These are phyloP conservation scores for Siderastrea radians DNA, from an alignment of 92 coral and sea anemone species.

Conservation along the genomic window DNA sequence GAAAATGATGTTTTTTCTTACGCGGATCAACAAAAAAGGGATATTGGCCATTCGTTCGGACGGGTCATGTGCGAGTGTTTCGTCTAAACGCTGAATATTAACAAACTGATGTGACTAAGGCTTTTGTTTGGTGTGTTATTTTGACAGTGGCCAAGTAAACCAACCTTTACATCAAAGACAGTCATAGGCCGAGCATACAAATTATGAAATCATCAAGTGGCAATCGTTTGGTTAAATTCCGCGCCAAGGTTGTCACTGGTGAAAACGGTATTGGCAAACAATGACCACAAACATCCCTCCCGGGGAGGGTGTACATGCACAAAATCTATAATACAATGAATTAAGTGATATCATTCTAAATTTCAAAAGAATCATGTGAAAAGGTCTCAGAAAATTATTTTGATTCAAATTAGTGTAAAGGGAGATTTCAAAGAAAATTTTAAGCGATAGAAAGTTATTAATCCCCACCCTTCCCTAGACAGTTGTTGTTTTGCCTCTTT, in stretches of 20 bases:
- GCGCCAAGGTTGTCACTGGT: slow-evolving; percentile 43
- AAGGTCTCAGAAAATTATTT: background rate
- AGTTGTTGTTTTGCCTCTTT: background rate
- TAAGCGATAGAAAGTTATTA: background rate
- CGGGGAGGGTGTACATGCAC: background rate
- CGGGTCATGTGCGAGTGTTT: background rate
- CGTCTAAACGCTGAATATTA: background rate
- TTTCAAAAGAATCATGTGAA: background rate
- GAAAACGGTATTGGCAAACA: background rate
- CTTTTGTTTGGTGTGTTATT: background rate
- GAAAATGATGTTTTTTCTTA: slow-evolving; percentile 5
- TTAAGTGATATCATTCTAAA: background rate
- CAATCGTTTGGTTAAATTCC: slow-evolving; percentile 32
- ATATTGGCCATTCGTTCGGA: background rate
- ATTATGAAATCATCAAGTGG: slow-evolving; percentile 17
- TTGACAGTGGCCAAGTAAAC: slow-evolving; percentile 24
- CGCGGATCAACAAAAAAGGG: background rate
- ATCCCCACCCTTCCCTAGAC: background rate
- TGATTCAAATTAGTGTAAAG: background rate
- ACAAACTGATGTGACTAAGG: background rate
- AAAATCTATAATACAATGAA: background rate
- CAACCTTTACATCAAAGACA: background rate
- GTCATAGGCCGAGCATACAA: slow-evolving; percentile 4
- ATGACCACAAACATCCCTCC: background rate
- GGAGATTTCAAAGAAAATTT: background rate